phyloP scores from a whole-genome alignment of 1,140 invertebrate genomes.

The Mycetomoellerius zeteki region DNA sequence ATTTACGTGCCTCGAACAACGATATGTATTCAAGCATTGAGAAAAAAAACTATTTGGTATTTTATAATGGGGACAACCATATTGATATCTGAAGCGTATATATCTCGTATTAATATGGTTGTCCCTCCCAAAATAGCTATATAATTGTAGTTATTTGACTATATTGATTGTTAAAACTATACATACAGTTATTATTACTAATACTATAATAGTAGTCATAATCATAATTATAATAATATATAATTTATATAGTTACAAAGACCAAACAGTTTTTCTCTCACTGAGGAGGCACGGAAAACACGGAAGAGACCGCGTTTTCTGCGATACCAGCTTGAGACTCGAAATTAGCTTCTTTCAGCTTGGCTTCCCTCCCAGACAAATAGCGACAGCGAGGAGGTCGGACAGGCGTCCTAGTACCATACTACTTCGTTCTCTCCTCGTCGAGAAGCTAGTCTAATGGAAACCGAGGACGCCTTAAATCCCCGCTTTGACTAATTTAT shows the following conservation, averaged over 20 bases:
- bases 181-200: too few relatives aligned
- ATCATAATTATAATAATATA: too few relatives aligned
- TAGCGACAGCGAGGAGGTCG: slow-evolving; percentile 37
- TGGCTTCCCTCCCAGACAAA: slow-evolving; percentile 68
- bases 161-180: too few relatives aligned
- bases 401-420: slow-evolving; percentile 62
- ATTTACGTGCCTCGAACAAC: neutral
- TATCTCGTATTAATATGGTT: too few relatives aligned
- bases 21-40: neutral
- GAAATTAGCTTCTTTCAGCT: slow-evolving; percentile 73
- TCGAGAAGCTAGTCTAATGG: slow-evolving; percentile 58
- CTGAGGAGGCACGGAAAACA: slow-evolving; percentile 47
- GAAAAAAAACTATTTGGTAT: too few relatives aligned
- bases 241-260: too few relatives aligned
- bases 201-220: too few relatives aligned
- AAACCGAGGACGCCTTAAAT: slow-evolving; percentile 65
- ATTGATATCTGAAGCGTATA: too few relatives aligned
- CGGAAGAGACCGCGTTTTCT: slow-evolving; percentile 2
- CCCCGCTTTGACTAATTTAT: slow-evolving; percentile 70
- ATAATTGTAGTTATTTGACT: too few relatives aligned
- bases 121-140: too few relatives aligned
- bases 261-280: too few relatives aligned
- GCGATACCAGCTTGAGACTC: slow-evolving; percentile 37
- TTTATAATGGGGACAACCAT: too few relatives aligned
- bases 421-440: neutral